A percentile compares a stretch with the other conserved stretches of the same genome.
Conservation (phyloP, 2,888 invertebrate genomes). For the Napeogenes sylphis region DNA sequence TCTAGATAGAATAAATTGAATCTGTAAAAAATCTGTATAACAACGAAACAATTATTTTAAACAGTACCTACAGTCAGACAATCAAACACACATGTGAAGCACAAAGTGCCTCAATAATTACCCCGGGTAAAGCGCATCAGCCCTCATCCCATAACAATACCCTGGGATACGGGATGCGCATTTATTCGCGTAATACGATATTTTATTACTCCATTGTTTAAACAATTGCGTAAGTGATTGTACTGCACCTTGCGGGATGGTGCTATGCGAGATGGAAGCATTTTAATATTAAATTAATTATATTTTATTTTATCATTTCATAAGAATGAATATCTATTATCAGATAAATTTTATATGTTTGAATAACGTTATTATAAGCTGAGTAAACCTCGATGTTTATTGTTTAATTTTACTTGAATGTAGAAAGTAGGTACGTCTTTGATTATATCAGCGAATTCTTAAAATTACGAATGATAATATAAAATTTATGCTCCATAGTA, state of each 20-base stretch:
- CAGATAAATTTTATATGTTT: no score
- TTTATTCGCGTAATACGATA: slow-evolving; percentile 70
- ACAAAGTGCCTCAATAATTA: slow-evolving; percentile 29
- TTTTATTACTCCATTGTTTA: slow-evolving; percentile 74
- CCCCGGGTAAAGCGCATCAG: slow-evolving; percentile 30
- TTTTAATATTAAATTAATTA: background rate
- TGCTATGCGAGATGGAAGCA: slow-evolving; percentile 37
- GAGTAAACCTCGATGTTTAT: no score
- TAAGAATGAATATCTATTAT: background rate
- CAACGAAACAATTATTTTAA: no score
- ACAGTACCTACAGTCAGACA: background rate
- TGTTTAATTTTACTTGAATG: no score
- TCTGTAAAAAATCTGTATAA: no score
- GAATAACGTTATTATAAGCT: no score
- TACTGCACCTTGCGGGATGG: slow-evolving; percentile 58
- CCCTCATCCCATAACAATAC: slow-evolving; percentile 36
- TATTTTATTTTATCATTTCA: background rate
- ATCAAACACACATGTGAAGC: no score
- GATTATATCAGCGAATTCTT: no score
- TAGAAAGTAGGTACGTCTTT: no score
- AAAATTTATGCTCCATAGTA: no score
- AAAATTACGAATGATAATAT: no score
- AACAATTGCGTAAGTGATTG: slow-evolving; percentile 77
- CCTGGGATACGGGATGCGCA: slow-evolving; percentile 51
- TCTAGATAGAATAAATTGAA: no score